Conservation (phyloP, 2,888 invertebrate genomes). For the Malachius bipustulatus region DNA sequence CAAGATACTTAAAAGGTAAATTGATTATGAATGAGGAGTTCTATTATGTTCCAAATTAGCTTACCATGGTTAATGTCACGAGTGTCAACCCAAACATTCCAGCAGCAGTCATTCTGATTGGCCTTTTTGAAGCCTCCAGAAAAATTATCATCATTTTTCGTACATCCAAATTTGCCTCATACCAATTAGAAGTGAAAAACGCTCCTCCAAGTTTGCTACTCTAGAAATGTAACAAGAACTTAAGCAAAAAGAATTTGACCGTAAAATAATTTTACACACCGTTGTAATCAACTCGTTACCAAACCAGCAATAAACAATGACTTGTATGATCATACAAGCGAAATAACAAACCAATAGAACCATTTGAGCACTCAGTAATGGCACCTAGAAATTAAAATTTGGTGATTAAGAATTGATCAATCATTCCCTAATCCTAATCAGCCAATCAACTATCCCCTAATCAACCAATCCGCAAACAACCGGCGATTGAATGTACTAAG, state of each 20-base stretch:
- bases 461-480: too few species aligned
- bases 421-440: too few species aligned
- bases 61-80: slow-evolving; percentile 21
- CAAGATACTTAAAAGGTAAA: too few species aligned
- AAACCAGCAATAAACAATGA: slow-evolving; percentile 22
- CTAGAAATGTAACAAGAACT: slow-evolving; percentile 14
- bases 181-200: slow-evolving; percentile 21
- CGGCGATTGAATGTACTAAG: too few species aligned
- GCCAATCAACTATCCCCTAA: too few species aligned
- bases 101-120: slow-evolving; percentile 16
- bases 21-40: too few species aligned
- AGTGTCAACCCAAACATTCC: slow-evolving; percentile 20
- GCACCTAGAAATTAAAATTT: slow-evolving; percentile 22
- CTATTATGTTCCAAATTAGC: too few species aligned
- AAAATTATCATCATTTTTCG: slow-evolving; percentile 21
- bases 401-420: too few species aligned
- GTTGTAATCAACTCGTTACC: slow-evolving; percentile 21
- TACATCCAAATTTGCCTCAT: slow-evolving; percentile 14
- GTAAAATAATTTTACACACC: slow-evolving; percentile 14
- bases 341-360: slow-evolving; percentile 18
- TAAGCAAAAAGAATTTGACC: neutral
- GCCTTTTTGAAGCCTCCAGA: slow-evolving; percentile 21
- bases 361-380: slow-evolving; percentile 17
- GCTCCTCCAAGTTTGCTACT: slow-evolving; percentile 19
- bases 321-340: slow-evolving; percentile 21